These are phyloP conservation scores for Poeciliopsis turneri DNA, from an alignment of 2,797 vertebrate species.

Conservation along the genomic window DNA sequence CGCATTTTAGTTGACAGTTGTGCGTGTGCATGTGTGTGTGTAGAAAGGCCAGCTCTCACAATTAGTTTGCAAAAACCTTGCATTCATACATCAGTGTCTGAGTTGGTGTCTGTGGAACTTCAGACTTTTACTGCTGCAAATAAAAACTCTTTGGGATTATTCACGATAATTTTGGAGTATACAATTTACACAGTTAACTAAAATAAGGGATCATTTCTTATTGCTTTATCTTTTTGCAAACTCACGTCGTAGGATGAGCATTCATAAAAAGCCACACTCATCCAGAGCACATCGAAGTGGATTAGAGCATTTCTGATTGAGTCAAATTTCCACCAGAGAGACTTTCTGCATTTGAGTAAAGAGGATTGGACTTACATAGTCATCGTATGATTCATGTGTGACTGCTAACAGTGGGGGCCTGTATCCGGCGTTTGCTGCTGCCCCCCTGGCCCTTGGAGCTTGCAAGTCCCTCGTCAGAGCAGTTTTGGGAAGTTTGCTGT, in stretches of 20 bases:
- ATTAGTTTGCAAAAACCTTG: neutral
- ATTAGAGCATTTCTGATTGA: slow-evolving; percentile 55
- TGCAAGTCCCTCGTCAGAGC: slow-evolving; percentile 86
- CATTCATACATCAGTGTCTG: neutral
- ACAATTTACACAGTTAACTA: slow-evolving; percentile 2
- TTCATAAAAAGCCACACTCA: slow-evolving; percentile 28
- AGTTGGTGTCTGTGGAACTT: neutral
- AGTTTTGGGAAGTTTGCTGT: slow-evolving; percentile 83
- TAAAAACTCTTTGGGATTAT: neutral
- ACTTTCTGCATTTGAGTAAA: slow-evolving; percentile 44
- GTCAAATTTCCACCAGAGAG: slow-evolving; percentile 41
- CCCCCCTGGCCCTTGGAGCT: slow-evolving; percentile 83
- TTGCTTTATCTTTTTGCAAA: slow-evolving; percentile 29
- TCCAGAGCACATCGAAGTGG: slow-evolving; percentile 40
- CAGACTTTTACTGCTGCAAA: neutral
- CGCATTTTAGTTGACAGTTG: neutral
- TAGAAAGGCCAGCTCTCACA: neutral
- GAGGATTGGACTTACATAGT: slow-evolving; percentile 90
- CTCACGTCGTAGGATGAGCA: slow-evolving; percentile 12
- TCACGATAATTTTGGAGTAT: neutral
- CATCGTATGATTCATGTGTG: slow-evolving; percentile 91
- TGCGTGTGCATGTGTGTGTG: neutral
- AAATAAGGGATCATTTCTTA: slow-evolving; percentile 12
- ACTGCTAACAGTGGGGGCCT: slow-evolving; percentile 86
- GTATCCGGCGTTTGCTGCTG: slow-evolving; percentile 84